Percentiles rank a stretch among this genome's conserved stretches.
Evolutionary conservation across 2,888 invertebrate species (phyloP).

Genomic region (Therioaphis trifolii): DNA sequence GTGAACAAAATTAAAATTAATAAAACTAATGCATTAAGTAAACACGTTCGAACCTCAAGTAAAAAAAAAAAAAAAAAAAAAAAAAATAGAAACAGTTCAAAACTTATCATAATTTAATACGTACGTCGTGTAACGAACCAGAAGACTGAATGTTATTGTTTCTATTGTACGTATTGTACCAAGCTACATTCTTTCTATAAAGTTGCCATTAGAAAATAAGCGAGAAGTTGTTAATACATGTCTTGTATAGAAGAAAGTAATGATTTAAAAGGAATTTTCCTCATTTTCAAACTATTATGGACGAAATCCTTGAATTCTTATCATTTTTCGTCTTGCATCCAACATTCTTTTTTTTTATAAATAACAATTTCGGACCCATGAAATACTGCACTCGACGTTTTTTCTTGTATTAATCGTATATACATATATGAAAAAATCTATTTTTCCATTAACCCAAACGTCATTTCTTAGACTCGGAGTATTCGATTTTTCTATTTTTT

Average conservation of each 20-base stretch:
- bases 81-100: no score
- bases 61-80: no score
- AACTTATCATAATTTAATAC: not conserved
- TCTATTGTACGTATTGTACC: not conserved
- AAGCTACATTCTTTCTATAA: not conserved
- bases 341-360: not conserved
- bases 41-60: no score
- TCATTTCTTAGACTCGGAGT: not conserved
- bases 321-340: not conserved
- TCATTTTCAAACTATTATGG: not conserved
- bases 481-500: not conserved
- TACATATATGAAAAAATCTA: not conserved
- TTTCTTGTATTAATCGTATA: not conserved
- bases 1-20: no score
- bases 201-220: not conserved
- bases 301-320: not conserved
- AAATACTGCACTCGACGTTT: not conserved
- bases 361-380: not conserved
- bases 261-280: slow-evolving; percentile 7
- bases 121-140: not conserved
- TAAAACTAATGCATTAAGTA: no score
- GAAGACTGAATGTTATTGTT: not conserved
- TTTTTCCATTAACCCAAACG: not conserved
- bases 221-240: not conserved
- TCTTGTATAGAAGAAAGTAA: not conserved